A percentile compares a stretch with the other conserved stretches of the same genome.
Evolutionary conservation across 2,797 vertebrate species (phyloP).

Genomic region (Uromys caudimaculatus): DNA sequence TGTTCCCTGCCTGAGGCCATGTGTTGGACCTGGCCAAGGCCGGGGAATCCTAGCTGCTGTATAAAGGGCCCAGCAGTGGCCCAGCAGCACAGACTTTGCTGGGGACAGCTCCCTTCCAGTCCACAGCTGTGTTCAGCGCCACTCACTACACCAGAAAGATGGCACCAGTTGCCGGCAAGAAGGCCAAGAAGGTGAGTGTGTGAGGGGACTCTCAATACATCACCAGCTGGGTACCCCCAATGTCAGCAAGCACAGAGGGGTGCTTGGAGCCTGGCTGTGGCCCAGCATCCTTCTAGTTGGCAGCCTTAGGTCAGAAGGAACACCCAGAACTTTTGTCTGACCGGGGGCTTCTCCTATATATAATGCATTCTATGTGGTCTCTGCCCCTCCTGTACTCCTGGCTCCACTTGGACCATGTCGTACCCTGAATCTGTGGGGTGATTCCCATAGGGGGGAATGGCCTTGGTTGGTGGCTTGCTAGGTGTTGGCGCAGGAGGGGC

Average conservation of each 20-base stretch:
- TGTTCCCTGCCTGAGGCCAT: neutral
- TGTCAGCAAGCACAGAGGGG: neutral
- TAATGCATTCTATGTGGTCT: neutral
- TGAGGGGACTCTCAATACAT: neutral
- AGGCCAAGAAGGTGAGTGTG: slow-evolving; percentile 76
- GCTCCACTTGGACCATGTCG: neutral
- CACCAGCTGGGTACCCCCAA: neutral
- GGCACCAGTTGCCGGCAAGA: slow-evolving; percentile 66
- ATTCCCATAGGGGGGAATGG: rapidly evolving
- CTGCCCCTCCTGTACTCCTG: neutral
- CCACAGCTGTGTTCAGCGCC: neutral
- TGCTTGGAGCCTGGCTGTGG: neutral
- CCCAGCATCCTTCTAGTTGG: neutral
- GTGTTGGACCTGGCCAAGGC: neutral
- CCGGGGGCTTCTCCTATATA: neutral
- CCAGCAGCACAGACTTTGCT: neutral
- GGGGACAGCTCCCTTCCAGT: neutral
- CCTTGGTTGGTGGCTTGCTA: rapidly evolving
- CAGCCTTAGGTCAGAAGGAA: neutral
- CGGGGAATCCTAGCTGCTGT: slow-evolving; percentile 5
- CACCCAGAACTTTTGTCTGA: neutral
- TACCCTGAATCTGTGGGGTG: neutral
- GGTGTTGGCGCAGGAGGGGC: neutral
- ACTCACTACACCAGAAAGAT: neutral
- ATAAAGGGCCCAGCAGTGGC: slow-evolving; percentile 39